Base-by-base conservation (phyloP, 1,140 invertebrate species). In the Vanessa atalanta region DNA sequence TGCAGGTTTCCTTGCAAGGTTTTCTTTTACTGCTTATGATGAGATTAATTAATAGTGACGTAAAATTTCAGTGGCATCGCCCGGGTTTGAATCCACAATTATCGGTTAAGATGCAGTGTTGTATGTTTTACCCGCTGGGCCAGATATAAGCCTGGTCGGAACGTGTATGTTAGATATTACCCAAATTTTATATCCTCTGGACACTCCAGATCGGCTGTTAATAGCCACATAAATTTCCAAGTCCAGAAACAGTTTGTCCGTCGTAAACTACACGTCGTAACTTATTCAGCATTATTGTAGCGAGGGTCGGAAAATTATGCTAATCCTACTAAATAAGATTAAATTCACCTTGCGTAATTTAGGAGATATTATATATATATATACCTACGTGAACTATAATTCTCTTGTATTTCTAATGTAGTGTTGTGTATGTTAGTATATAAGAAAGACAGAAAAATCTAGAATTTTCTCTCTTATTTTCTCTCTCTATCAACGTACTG, bases 141-240 rank as follows among this genome's bases (percentile, higher is more conserved):
- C 9, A 16, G 9, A 6, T 23, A 15, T 16, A 16, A n/a, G 5
- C 8, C 53, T 13, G n/a, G 9, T 23, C 11, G 0, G 12, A 57
- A 11, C 11, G 16, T 20, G 12, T 11, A 13, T 13, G 23, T 13
- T 4, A 57, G 53, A 12, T 57, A 57, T 57, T 16, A 57, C 26
- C 53, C 20, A 13, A 9, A 13, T 23, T 23, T 57, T 23, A 5
- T 57, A 23, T 16, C 20, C 16, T 23, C 9, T 15, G 48, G 13
- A 50, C 13, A 15, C 48, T 50, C 48, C 13, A n/a, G 13, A 12
- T 61, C 4, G 16, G n/a, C 31, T 15, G 53, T 47, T 50, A 61
- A 50, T 67, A 43, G 66, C 47, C 31, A 20, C 66, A 57, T 73
- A 66, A 73, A 73, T 66, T 53, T 15, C 50, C 20, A 50, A 61